A percentile compares a stretch with the other conserved stretches of the same genome.
phyloP scores from a whole-genome alignment of 2,113 vertebrate genomes.

The Crocuta crocuta region DNA sequence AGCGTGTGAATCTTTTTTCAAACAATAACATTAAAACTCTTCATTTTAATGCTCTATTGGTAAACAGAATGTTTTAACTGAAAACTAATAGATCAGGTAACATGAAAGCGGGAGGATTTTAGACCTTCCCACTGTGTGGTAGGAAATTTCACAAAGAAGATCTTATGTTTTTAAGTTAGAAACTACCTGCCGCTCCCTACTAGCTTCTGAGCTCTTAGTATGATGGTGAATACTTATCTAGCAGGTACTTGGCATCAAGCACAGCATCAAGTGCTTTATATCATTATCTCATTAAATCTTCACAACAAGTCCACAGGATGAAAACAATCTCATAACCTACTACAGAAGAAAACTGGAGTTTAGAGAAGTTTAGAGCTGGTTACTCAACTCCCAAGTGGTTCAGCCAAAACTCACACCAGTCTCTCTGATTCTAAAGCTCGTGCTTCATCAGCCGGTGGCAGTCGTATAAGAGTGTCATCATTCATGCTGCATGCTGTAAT shows the following conservation, averaged over 20 bases:
- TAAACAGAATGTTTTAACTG: neutral
- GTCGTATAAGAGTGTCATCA: neutral
- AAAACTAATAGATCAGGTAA: neutral
- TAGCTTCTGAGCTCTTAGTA: neutral
- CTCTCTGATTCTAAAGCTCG: neutral
- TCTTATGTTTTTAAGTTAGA: neutral
- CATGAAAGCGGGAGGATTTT: neutral
- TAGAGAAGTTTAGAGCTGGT: neutral
- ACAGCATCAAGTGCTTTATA: neutral
- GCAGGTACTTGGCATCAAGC: neutral
- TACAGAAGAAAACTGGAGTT: neutral
- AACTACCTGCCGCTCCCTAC: neutral
- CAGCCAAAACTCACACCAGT: neutral
- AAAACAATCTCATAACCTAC: neutral
- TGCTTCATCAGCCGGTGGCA: neutral
- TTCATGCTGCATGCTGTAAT: neutral
- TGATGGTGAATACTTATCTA: neutral
- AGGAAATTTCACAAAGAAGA: neutral
- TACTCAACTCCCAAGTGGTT: neutral
- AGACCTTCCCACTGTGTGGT: neutral
- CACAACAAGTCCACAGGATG: neutral
- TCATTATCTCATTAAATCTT: neutral
- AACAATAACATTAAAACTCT: neutral
- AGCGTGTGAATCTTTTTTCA: neutral
- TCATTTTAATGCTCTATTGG: neutral